Evolutionary conservation across 2,113 vertebrate genomes (phyloP).

Genomic region (Tylochromis polylepis): DNA sequence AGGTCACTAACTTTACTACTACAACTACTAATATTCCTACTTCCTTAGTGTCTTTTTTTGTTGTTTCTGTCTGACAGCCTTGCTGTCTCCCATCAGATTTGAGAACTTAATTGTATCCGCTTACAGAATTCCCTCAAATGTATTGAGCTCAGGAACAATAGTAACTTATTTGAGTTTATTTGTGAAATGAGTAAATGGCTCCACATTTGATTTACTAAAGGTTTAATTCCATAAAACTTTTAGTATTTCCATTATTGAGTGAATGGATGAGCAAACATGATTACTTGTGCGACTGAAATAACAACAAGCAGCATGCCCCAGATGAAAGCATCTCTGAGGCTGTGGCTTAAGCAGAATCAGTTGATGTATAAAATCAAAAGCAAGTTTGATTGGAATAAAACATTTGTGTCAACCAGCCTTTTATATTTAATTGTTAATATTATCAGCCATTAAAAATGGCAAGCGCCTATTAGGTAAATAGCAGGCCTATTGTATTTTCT

Average conservation of each 20-base stretch:
- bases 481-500: background rate
- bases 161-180: background rate
- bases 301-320: slow-evolving; percentile 10
- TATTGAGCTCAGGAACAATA: background rate
- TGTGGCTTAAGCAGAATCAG: slow-evolving; percentile 19
- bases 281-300: background rate
- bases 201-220: background rate
- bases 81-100: background rate
- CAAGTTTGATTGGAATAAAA: slow-evolving; percentile 18
- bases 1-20: background rate
- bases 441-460: background rate
- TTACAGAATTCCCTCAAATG: background rate
- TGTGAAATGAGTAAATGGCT: background rate
- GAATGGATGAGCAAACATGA: background rate
- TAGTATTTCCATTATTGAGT: background rate
- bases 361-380: slow-evolving; percentile 21
- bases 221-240: background rate
- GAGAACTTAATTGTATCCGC: background rate
- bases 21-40: background rate
- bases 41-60: background rate
- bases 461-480: background rate
- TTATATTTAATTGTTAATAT: background rate
- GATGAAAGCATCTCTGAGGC: slow-evolving; percentile 17
- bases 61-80: background rate
- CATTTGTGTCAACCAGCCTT: background rate